Conservation (phyloP, 2,797 vertebrate genomes). For the Rhodeus uyekii region DNA sequence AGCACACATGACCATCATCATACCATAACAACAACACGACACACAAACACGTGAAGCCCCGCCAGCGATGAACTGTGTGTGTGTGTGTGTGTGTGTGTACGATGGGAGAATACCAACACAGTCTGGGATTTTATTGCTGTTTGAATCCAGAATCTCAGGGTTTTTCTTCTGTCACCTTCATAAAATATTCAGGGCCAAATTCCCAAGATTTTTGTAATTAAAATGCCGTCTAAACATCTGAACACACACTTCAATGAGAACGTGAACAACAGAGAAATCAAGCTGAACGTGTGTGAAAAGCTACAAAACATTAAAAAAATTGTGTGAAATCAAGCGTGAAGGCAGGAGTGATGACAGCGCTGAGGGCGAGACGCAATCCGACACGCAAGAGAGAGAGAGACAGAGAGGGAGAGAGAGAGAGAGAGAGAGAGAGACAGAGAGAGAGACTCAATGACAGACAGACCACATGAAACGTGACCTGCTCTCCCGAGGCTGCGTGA, state of each 20-base stretch:
- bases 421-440: no score
- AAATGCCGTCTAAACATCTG: neutral
- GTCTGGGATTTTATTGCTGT: neutral
- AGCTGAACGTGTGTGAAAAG: neutral
- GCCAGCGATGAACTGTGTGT: no score
- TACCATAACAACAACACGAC: no score
- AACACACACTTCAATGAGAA: neutral
- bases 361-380: conserved; percentile 54
- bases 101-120: no score
- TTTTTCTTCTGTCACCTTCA: no score
- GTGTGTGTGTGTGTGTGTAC: no score
- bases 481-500: neutral
- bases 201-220: no score
- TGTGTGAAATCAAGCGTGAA: neutral
- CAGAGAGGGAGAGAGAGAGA: no score
- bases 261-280: neutral
- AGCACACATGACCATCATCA: neutral
- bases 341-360: conserved; percentile 66
- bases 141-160: neutral
- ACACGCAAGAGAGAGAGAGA: neutral
- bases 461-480: neutral
- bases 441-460: neutral
- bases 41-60: no score
- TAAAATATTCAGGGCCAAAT: no score
- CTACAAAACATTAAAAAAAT: neutral